Percentiles rank a stretch among this genome's conserved stretches.
Evolutionary conservation across 1,140 invertebrate genomes (phyloP).

Genomic region (Batillaria attramentaria): DNA sequence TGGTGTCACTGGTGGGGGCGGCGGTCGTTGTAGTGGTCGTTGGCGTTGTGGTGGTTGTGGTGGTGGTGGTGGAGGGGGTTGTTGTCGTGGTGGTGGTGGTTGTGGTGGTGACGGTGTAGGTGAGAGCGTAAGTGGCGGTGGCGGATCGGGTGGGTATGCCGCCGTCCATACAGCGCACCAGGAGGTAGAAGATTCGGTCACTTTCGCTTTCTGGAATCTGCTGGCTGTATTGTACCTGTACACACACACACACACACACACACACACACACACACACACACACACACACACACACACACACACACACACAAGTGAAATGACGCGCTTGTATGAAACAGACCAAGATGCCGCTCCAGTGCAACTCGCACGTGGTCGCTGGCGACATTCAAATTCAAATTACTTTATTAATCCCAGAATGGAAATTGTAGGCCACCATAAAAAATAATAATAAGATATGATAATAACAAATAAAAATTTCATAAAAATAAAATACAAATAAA

Average conservation of each 20-base stretch:
- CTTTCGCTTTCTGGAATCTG: constrained; percentile 29
- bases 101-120: constrained; percentile 8
- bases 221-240: constrained; percentile 25
- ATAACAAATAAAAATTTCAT: background rate
- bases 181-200: constrained; percentile 30
- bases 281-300: background rate
- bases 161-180: constrained; percentile 34
- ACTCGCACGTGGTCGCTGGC: too few species aligned
- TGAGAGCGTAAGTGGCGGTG: background rate
- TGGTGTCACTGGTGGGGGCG: background rate
- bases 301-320: background rate
- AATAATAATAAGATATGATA: too few species aligned
- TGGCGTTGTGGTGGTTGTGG: constrained; percentile 18
- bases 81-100: constrained; percentile 6
- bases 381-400: too few species aligned
- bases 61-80: constrained; percentile 24
- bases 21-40: constrained; percentile 16
- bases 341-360: background rate
- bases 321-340: too few species aligned
- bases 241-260: background rate
- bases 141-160: constrained; percentile 17
- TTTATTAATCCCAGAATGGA: too few species aligned
- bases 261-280: background rate
- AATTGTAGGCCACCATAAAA: too few species aligned
- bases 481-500: background rate